phyloP scores from a whole-genome alignment of 2,888 invertebrate species.

The Drosophila macrospina region DNA sequence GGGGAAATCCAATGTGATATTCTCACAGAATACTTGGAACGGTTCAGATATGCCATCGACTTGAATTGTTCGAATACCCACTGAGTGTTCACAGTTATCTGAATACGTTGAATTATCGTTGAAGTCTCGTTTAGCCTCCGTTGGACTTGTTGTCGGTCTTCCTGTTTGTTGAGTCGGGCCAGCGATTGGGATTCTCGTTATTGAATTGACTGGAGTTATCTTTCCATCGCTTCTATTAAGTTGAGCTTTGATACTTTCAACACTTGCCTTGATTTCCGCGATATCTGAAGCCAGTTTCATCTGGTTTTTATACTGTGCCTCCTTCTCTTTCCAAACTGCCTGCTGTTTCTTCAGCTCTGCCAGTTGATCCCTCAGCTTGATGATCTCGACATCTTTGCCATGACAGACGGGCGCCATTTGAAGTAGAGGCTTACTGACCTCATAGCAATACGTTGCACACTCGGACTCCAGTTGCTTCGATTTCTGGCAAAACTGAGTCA shows the following conservation, averaged over 20 bases:
- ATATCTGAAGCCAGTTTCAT: neutral
- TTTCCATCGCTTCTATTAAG: neutral
- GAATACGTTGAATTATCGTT: neutral
- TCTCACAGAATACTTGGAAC: slow-evolving; percentile 10
- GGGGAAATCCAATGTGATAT: slow-evolving; percentile 1
- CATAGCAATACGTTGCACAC: slow-evolving; percentile 24
- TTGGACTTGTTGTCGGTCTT: too few species aligned
- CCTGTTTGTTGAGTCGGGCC: neutral
- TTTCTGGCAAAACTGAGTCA: slow-evolving; percentile 1
- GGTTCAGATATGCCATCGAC: slow-evolving; percentile 5
- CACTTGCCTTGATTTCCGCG: slow-evolving; percentile 1
- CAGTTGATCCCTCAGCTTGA: slow-evolving; percentile 12
- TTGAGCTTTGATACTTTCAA: neutral
- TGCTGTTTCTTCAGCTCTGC: slow-evolving; percentile 2
- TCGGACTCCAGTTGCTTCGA: neutral
- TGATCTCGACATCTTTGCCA: slow-evolving; percentile 11
- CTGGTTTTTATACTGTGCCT: neutral
- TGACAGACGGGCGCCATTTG: slow-evolving; percentile 18
- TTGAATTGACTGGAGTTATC: neutral
- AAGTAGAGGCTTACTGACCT: slow-evolving; percentile 3
- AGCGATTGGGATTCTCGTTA: neutral
- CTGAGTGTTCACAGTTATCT: slow-evolving; percentile 10
- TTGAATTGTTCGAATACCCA: slow-evolving; percentile 3
- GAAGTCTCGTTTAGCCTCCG: neutral
- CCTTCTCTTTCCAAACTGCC: neutral